A percentile compares a stretch with the other conserved stretches of the same genome.
Evolutionary conservation across 2,113 vertebrate species (phyloP).

Genomic region (Ranitomeya variabilis): DNA sequence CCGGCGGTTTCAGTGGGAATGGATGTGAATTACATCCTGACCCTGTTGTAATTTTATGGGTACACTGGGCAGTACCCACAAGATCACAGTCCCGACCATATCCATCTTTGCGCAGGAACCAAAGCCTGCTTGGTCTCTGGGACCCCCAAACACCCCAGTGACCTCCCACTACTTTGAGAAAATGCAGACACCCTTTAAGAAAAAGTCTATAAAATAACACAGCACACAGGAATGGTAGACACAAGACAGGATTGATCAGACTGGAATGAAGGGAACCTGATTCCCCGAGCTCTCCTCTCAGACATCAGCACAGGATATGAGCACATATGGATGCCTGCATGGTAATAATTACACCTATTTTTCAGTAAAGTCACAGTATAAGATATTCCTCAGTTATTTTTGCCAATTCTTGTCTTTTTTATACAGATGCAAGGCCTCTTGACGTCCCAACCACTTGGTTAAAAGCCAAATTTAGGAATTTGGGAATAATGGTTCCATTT

Average conservation of each 20-base stretch:
- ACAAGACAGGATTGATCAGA: constrained; percentile 68
- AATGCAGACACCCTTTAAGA: no score
- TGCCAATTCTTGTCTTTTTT: not conserved
- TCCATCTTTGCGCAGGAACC: no score
- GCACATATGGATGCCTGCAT: constrained; percentile 51
- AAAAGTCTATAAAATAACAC: no score
- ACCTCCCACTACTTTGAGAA: no score
- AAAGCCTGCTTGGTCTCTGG: not conserved
- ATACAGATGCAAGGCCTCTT: not conserved
- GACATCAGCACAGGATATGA: constrained; percentile 57
- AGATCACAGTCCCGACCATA: not conserved
- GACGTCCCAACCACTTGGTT: not conserved
- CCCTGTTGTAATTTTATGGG: not conserved
- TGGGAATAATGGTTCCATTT: constrained; percentile 6
- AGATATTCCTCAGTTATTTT: not conserved
- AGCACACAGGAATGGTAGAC: not conserved
- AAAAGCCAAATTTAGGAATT: constrained; percentile 20
- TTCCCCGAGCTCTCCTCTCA: constrained; percentile 34
- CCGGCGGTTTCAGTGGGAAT: no score
- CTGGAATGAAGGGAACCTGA: constrained; percentile 67
- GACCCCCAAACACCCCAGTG: not conserved
- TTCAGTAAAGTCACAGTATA: not conserved
- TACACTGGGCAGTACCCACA: not conserved
- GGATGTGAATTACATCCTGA: not conserved
- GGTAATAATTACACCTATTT: constrained; percentile 56